Evolutionary conservation across 2,888 invertebrate genomes (phyloP).

Genomic region (Dicranocentrus wangi): DNA sequence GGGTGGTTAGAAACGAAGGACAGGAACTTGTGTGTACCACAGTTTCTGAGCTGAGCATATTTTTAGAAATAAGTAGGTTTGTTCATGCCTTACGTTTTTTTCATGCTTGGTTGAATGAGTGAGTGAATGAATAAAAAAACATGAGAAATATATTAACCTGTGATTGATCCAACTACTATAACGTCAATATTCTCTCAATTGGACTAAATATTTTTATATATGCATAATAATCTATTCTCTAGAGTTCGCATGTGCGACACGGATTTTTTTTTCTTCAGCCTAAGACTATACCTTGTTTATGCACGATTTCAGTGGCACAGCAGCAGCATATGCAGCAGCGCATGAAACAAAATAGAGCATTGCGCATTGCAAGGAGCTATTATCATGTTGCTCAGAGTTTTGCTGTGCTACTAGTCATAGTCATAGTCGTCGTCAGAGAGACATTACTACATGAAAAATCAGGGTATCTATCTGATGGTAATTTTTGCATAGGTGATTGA

Average conservation of each 20-base stretch:
- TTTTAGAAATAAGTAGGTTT: not conserved
- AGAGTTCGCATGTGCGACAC: conserved; percentile 41
- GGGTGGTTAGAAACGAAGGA: conserved; percentile 30
- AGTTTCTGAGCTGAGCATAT: too few species aligned
- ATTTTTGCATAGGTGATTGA: conserved; percentile 34
- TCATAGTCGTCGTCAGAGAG: not conserved
- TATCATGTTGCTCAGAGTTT: conserved; percentile 26
- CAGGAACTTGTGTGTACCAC: conserved; percentile 10
- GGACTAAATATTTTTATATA: conserved; percentile 43
- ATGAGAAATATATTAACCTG: conserved; percentile 19
- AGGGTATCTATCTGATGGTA: conserved; percentile 23
- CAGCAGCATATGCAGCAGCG: not conserved
- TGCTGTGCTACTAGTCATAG: not conserved
- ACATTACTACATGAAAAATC: conserved; percentile 28
- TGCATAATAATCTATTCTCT: not conserved
- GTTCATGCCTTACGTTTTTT: not conserved
- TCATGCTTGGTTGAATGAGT: conserved; percentile 30
- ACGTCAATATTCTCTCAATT: conserved; percentile 42
- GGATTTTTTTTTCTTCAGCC: conserved; percentile 11
- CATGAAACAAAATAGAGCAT: conserved; percentile 30
- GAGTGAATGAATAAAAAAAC: conserved; percentile 7
- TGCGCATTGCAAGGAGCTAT: conserved; percentile 6
- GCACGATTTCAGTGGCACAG: not conserved
- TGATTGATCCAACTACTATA: conserved; percentile 33
- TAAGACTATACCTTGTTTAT: not conserved